Percentiles rank a stretch among this genome's conserved stretches.
phyloP scores from a whole-genome alignment of 2,888 invertebrate genomes.

The Hirudinaria manillensis region DNA sequence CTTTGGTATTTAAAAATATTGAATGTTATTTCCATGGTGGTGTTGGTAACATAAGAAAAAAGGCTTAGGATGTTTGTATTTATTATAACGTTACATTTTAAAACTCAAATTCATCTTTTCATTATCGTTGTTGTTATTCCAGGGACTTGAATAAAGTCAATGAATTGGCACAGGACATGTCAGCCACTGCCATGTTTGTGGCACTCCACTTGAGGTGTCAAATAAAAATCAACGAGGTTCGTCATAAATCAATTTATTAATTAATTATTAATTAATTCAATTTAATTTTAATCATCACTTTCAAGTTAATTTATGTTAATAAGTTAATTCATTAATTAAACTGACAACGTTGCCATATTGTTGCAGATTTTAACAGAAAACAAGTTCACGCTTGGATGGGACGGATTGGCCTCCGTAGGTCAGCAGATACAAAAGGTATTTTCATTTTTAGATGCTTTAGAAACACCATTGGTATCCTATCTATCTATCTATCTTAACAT shows the following conservation, averaged over 20 bases:
- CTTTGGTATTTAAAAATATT: too few species aligned
- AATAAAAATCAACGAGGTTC: conserved; percentile 33
- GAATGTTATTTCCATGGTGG: too few species aligned
- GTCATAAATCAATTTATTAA: too few species aligned
- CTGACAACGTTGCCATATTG: neutral
- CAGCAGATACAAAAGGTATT: neutral
- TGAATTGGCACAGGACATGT: conserved; percentile 54
- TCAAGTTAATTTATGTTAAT: neutral
- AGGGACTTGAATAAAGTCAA: conserved; percentile 63
- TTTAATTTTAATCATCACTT: neutral
- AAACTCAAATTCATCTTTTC: too few species aligned
- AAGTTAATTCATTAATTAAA: neutral
- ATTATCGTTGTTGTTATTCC: conserved; percentile 28
- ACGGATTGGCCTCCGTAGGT: neutral
- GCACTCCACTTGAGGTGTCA: conserved; percentile 50
- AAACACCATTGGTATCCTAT: too few species aligned
- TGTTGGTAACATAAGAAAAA: too few species aligned
- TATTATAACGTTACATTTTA: too few species aligned
- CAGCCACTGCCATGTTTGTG: conserved; percentile 56
- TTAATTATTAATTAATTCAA: neutral
- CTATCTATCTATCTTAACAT: too few species aligned
- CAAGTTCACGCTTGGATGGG: neutral
- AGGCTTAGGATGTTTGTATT: neutral
- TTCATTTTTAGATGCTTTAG: too few species aligned
- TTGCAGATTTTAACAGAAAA: neutral